Conservation (phyloP, 1,140 invertebrate species). For the Drosophila nannoptera region DNA sequence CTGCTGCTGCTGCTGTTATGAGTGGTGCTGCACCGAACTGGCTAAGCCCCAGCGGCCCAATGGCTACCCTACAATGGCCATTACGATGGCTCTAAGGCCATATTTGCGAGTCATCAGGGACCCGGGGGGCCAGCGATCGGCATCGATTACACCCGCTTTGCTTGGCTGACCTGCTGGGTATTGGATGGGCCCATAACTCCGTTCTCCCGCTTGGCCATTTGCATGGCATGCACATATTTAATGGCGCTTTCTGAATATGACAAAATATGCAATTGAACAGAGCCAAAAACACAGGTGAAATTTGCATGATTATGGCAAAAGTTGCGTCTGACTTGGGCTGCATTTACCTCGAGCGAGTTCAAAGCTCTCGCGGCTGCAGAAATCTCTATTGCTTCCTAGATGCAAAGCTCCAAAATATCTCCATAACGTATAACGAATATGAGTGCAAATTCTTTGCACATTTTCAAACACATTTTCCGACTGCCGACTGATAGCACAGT, state of each 20-base stretch:
- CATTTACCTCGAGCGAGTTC: conserved; percentile 43
- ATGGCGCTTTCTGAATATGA: conserved; percentile 67
- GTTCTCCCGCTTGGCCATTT: conserved; percentile 41
- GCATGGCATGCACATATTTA: conserved; percentile 74
- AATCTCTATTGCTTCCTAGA: conserved; percentile 26
- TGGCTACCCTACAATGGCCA: conserved; percentile 46
- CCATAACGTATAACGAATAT: conserved; percentile 44
- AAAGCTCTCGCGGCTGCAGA: conserved; percentile 42
- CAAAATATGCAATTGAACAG: conserved; percentile 62
- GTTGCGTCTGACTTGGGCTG: conserved; percentile 23
- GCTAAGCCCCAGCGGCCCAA: conserved; percentile 50
- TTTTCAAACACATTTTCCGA: conserved; percentile 2
- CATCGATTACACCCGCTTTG: not conserved
- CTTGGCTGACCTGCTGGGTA: conserved; percentile 41
- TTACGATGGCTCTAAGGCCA: not conserved
- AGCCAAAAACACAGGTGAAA: conserved; percentile 59
- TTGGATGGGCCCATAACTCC: conserved; percentile 49
- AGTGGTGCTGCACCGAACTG: conserved; percentile 57
- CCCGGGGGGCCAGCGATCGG: not conserved
- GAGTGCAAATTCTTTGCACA: conserved; percentile 16
- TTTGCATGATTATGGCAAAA: conserved; percentile 73
- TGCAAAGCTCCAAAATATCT: conserved; percentile 21
- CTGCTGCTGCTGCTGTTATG: conserved; percentile 51
- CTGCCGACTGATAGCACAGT: conserved; percentile 25
- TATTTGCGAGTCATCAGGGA: not conserved